Evolutionary conservation across 2,888 invertebrate genomes (phyloP).

Genomic region (Drosophila mimetica): DNA sequence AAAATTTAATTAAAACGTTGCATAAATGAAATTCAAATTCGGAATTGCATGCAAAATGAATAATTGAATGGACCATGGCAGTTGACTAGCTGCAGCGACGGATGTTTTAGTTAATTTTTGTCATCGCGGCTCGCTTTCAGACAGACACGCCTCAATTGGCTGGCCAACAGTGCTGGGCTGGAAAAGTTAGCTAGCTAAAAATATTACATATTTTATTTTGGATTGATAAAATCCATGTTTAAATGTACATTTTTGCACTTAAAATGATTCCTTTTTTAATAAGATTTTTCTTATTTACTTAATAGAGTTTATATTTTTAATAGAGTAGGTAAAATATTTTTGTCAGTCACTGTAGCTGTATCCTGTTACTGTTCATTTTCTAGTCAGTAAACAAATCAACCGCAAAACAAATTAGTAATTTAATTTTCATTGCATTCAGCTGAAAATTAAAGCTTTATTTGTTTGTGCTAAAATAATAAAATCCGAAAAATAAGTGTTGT

Average conservation of each 20-base stretch:
- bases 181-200: background rate
- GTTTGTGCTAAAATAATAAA: conserved; percentile 2
- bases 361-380: conserved; percentile 25
- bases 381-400: conserved; percentile 39
- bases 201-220: too few relatives aligned
- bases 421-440: conserved; percentile 41
- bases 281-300: background rate
- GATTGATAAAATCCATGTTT: too few relatives aligned
- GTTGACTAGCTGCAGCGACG: conserved; percentile 45
- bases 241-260: background rate
- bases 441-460: conserved; percentile 23
- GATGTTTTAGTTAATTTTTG: conserved; percentile 51
- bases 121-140: conserved; percentile 35
- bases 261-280: background rate
- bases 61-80: conserved; percentile 64
- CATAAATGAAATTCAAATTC: conserved; percentile 60
- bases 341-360: background rate
- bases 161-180: background rate
- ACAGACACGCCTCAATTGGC: conserved; percentile 13
- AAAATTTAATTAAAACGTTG: conserved; percentile 76
- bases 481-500: conserved; percentile 20
- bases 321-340: background rate
- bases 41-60: conserved; percentile 68
- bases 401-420: conserved; percentile 48
- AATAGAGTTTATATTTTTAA: background rate